Conservation (phyloP, 2,888 invertebrate species). For the Cylloceria caligata region DNA sequence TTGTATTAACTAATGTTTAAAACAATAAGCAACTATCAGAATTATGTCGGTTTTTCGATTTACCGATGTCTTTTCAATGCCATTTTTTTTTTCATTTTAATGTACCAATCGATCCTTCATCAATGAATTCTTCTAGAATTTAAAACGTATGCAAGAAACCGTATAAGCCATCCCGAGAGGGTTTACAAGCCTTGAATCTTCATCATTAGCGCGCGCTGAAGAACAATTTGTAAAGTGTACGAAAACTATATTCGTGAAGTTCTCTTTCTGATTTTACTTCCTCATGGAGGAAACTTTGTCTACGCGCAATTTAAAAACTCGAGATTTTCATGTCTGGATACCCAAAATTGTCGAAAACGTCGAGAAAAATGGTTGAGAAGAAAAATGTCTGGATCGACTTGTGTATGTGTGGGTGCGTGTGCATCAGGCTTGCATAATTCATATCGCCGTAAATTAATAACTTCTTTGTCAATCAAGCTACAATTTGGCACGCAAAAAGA, state of each 20-base stretch:
- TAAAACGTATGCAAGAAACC: conserved; percentile 21
- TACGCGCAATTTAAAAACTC: too few species aligned
- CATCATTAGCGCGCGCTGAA: conserved; percentile 36
- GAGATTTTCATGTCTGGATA: too few species aligned
- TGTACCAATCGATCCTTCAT: background rate
- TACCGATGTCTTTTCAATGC: background rate
- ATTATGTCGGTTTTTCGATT: background rate
- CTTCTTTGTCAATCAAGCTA: too few species aligned
- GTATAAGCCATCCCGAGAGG: conserved; percentile 45
- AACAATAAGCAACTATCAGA: background rate
- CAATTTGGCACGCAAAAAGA: too few species aligned
- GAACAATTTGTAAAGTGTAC: conserved; percentile 54
- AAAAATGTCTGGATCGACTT: too few species aligned
- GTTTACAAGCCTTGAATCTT: conserved; percentile 63
- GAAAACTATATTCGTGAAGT: conserved; percentile 55
- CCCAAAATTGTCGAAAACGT: too few species aligned
- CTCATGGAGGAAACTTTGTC: too few species aligned
- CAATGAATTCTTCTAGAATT: background rate
- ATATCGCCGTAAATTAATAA: too few species aligned
- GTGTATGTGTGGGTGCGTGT: too few species aligned
- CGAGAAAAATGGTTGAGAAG: too few species aligned
- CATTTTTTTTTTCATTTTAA: background rate
- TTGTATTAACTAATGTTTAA: background rate
- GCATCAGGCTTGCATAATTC: too few species aligned
- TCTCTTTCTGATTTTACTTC: conserved; percentile 34